Percentiles rank a stretch among this genome's conserved stretches.
Evolutionary conservation across 2,797 vertebrate genomes (phyloP).

Genomic region (Channallabes apus): DNA sequence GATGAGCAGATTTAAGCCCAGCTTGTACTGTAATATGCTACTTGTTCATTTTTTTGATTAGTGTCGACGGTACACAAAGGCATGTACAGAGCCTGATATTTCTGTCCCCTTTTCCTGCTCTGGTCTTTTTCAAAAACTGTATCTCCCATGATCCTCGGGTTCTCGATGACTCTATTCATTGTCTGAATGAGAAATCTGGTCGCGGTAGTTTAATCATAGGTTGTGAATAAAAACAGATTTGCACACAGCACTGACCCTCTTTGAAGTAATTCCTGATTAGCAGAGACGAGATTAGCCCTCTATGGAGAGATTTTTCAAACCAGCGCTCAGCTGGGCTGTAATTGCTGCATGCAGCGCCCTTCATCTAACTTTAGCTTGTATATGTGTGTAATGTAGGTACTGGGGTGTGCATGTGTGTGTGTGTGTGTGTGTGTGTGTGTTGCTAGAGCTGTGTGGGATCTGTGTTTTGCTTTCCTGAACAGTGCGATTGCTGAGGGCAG

Average conservation of each 20-base stretch:
- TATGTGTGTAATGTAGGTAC: conserved; percentile 22
- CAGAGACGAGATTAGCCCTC: conserved; percentile 17
- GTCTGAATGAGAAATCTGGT: not conserved
- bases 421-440: conserved; percentile 2
- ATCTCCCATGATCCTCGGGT: not conserved
- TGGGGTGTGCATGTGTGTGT: conserved; percentile 5
- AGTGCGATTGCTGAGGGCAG: conserved; percentile 21
- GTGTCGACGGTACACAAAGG: not conserved
- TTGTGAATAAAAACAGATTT: not conserved
- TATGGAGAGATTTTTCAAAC: not conserved
- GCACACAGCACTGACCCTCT: conserved; percentile 1
- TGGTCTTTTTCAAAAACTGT: conserved; percentile 12
- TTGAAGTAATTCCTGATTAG: conserved; percentile 20
- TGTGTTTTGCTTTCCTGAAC: conserved; percentile 39
- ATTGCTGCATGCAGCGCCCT: conserved; percentile 9
- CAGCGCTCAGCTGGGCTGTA: not conserved
- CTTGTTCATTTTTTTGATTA: conserved; percentile 6
- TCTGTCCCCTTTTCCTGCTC: not conserved
- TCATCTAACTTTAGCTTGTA: conserved; percentile 16
- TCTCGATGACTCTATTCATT: not conserved
- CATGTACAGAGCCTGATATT: not conserved
- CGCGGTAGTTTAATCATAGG: not conserved
- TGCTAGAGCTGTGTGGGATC: conserved; percentile 20
- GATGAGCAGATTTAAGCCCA: no score
- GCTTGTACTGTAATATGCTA: not conserved